phyloP scores from a whole-genome alignment of 2,797 vertebrate genomes.

The Knipowitschia caucasica region DNA sequence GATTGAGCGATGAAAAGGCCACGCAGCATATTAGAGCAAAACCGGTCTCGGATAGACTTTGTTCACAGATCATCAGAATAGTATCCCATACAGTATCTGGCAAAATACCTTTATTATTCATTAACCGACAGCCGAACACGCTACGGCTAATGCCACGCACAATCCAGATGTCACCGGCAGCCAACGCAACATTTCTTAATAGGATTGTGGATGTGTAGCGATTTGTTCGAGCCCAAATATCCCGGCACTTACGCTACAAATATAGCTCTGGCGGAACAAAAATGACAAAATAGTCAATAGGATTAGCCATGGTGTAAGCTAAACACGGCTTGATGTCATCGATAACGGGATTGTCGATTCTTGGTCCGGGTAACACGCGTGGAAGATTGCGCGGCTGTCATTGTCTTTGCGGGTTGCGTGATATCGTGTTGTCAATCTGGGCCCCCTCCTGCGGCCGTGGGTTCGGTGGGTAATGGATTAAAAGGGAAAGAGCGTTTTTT shows the following conservation, averaged over 20 bases:
- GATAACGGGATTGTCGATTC: constrained; percentile 81
- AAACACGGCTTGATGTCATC: constrained; percentile 77
- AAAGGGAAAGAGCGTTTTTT: too few relatives aligned
- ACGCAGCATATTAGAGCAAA: constrained; percentile 52
- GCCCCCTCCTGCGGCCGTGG: constrained; percentile 39
- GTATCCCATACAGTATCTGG: constrained; percentile 45
- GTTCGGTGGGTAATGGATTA: constrained; percentile 59
- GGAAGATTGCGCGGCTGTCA: constrained; percentile 72
- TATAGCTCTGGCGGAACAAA: constrained; percentile 65
- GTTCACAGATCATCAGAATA: constrained; percentile 48
- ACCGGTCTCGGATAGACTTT: constrained; percentile 47
- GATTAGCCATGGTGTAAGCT: constrained; percentile 75
- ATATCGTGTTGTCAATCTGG: constrained; percentile 75
- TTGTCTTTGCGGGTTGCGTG: constrained; percentile 69
- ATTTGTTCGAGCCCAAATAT: constrained; percentile 75
- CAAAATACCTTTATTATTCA: constrained; percentile 64
- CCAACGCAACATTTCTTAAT: constrained; percentile 64
- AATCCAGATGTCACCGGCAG: constrained; percentile 67
- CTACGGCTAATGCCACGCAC: constrained; percentile 61
- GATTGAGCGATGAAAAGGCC: constrained; percentile 63
- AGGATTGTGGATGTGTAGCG: constrained; percentile 68
- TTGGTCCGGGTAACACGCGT: constrained; percentile 74
- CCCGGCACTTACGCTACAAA: constrained; percentile 71
- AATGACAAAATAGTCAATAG: constrained; percentile 74
- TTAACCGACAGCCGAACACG: constrained; percentile 65